A percentile compares a stretch with the other conserved stretches of the same genome.
phyloP scores from a whole-genome alignment of 1,140 invertebrate genomes.

The Drosophila subobscura region DNA sequence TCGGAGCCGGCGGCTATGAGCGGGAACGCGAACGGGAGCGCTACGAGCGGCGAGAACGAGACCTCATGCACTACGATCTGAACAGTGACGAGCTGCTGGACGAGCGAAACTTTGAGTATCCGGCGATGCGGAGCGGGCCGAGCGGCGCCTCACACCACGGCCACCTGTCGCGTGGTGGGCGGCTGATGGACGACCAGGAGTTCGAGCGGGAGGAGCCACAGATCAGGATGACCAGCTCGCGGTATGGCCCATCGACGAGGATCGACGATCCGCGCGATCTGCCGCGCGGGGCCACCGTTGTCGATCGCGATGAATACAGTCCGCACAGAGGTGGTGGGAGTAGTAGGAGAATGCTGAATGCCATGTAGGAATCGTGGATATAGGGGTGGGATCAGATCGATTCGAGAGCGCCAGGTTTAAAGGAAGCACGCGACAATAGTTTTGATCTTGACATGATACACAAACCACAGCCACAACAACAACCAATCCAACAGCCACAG shows the following conservation, averaged over 20 bases:
- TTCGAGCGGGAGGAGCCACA: slow-evolving; percentile 76
- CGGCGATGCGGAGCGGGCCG: slow-evolving; percentile 71
- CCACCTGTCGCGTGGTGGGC: slow-evolving; percentile 69
- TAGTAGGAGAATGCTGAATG: slow-evolving; percentile 83
- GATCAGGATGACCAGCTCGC: slow-evolving; percentile 59
- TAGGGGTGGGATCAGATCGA: slow-evolving; percentile 84
- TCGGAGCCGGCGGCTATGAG: slow-evolving; percentile 42
- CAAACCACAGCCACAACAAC: slow-evolving; percentile 37
- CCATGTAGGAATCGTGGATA: slow-evolving; percentile 84
- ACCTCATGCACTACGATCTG: slow-evolving; percentile 82
- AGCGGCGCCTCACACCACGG: slow-evolving; percentile 75
- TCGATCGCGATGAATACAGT: slow-evolving; percentile 83
- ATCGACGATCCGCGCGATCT: slow-evolving; percentile 67
- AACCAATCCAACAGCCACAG: slow-evolving; percentile 18
- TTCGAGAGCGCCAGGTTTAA: slow-evolving; percentile 79
- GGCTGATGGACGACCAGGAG: slow-evolving; percentile 73
- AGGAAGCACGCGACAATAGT: slow-evolving; percentile 80
- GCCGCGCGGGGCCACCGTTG: slow-evolving; percentile 62
- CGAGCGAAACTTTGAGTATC: slow-evolving; percentile 79
- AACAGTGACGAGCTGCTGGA: slow-evolving; percentile 82
- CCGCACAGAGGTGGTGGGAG: slow-evolving; percentile 83
- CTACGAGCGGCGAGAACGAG: slow-evolving; percentile 77
- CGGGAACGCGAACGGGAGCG: slow-evolving; percentile 71
- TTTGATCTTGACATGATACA: slow-evolving; percentile 78
- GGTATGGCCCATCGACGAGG: slow-evolving; percentile 67